Conservation (phyloP, 2,888 invertebrate species). For the Netelia fuscicornis region DNA sequence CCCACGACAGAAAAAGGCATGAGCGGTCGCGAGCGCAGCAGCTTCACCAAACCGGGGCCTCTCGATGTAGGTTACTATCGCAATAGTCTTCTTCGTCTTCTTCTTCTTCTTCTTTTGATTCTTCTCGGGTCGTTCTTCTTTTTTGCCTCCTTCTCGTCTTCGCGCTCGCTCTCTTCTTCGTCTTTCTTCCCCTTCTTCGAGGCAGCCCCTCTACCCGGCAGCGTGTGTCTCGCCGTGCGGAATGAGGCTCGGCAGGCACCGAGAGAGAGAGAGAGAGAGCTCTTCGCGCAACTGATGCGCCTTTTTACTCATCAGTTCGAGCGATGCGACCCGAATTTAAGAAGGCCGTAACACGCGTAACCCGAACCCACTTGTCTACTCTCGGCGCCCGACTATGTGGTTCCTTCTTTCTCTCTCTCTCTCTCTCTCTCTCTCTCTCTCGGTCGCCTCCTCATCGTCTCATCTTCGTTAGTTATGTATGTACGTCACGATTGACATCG, state of each 20-base stretch:
- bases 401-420: conserved; percentile 39
- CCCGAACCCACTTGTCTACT: conserved; percentile 75
- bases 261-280: no score
- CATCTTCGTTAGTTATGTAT: background rate
- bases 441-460: background rate
- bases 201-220: background rate
- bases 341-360: conserved; percentile 78
- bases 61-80: conserved; percentile 80
- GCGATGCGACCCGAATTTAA: conserved; percentile 75
- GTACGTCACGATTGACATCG: conserved; percentile 15
- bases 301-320: conserved; percentile 45
- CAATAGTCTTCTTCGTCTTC: conserved; percentile 67
- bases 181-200: background rate
- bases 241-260: background rate
- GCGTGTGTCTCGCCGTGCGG: background rate
- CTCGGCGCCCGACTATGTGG: conserved; percentile 40
- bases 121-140: background rate
- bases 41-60: conserved; percentile 36
- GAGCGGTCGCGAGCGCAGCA: conserved; percentile 12
- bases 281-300: conserved; percentile 11
- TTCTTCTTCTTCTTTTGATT: conserved; percentile 4
- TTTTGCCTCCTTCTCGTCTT: background rate
- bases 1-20: conserved; percentile 2
- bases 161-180: background rate
- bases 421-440: conserved; percentile 11